These are phyloP conservation scores for Heliconius hortense DNA, from an alignment of 2,888 invertebrate genomes.

Conservation along the genomic window DNA sequence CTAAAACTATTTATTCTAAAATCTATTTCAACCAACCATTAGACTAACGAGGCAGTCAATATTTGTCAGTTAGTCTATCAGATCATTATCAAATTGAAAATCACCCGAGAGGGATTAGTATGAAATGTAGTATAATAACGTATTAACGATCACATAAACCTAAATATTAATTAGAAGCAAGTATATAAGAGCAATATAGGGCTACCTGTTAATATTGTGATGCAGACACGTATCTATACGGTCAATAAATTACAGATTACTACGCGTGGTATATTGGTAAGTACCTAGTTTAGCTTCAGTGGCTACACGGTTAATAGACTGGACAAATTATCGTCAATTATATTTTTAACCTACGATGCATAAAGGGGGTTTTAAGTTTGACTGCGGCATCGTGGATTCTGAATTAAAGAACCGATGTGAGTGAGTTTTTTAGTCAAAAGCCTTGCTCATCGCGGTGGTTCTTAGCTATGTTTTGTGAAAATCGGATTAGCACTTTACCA, in stretches of 20 bases:
- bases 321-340: not conserved
- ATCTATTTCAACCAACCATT: not conserved
- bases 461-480: too few relatives aligned
- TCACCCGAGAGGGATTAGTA: slow-evolving; percentile 1
- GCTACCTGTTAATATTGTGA: slow-evolving; percentile 1
- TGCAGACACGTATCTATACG: not conserved
- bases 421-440: too few relatives aligned
- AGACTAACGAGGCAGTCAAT: slow-evolving; percentile 3
- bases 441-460: too few relatives aligned
- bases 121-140: not conserved
- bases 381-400: too few relatives aligned
- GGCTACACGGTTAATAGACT: not conserved
- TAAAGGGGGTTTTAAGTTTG: too few relatives aligned
- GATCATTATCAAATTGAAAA: slow-evolving; percentile 8
- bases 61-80: slow-evolving; percentile 7
- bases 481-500: too few relatives aligned
- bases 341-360: not conserved
- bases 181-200: slow-evolving; percentile 12
- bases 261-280: not conserved
- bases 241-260: slow-evolving; percentile 8
- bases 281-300: slow-evolving; percentile 1
- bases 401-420: too few relatives aligned
- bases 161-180: slow-evolving; percentile 8
- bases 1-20: not conserved
- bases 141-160: slow-evolving; percentile 6